Evolutionary conservation across 2,888 invertebrate species (phyloP), one percentile per base, ranked within the genome.

Genomic region (Eupithecia inturbata): DNA sequence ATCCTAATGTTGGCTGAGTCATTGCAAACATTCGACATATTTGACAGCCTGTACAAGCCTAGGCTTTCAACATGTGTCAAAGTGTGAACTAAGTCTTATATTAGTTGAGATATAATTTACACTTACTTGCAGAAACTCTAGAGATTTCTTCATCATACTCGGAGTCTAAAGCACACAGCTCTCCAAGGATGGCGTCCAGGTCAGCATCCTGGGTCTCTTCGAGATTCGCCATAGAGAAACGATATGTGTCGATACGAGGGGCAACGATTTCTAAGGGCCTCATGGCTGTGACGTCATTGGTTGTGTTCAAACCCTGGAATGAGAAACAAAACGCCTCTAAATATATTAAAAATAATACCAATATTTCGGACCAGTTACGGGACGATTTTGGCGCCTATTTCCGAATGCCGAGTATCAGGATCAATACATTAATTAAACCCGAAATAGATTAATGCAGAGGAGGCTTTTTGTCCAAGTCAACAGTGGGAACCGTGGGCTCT

Each of bases 151-250:
- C 95, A 80, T 96, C 96, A 82, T 95, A 96, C 79, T 95, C 95
- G 3, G 95, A 95, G 91, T 99, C 99, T 82, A 99, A 95, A 70
- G 99, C 98, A 91, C 98, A 98, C 71, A 99, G 95, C 90, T 99
- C 99, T 57, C 98, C 99, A 76, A 99, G 95, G 84, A 99, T 99
- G 73, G 99, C 99, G 91, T 99, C 99, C 89, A 99, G 95, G 93
- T 99, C 99, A 69, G 98, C 98, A 92, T 99, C 99, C 88, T 98
- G 98, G 31, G 98, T 98, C 92, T 99, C 99, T 95, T 99, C 98
- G 71, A 99, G 95, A 91, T 98, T 99, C 69, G 98, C 98, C 98
- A 98, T 98, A 70, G 98, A 98, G 92, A 98, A 98, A 84, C 99
- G 96, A 92, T 98, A 98, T 77, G 97, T 97, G 93, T 98, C 98